A percentile compares a stretch with the other conserved stretches of the same genome.
phyloP scores from a whole-genome alignment of 2,888 invertebrate species.

The Drosophila subquinaria region DNA sequence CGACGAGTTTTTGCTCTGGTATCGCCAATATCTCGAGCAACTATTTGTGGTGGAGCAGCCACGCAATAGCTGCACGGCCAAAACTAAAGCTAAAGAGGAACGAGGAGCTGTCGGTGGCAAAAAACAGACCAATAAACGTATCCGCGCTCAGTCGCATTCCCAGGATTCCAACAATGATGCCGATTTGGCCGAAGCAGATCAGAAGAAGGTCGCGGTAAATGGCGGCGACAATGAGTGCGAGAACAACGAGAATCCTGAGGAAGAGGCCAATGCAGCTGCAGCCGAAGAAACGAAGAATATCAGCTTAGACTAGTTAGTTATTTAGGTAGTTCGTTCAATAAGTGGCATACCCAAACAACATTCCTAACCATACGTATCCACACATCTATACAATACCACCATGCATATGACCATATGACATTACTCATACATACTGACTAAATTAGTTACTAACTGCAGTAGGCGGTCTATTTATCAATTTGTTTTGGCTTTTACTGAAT shows the following conservation, averaged over 20 bases:
- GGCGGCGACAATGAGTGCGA: constrained; percentile 75
- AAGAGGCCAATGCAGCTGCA: constrained; percentile 62
- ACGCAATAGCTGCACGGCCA: constrained; percentile 17
- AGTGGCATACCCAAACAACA: constrained; percentile 38
- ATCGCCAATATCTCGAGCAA: constrained; percentile 82
- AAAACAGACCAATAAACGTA: constrained; percentile 54
- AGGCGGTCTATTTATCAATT: constrained; percentile 29
- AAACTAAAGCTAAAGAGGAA: constrained; percentile 31
- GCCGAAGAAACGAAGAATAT: constrained; percentile 38
- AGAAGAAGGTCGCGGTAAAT: constrained; percentile 87
- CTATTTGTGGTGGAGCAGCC: constrained; percentile 73
- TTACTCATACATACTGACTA: constrained; percentile 21
- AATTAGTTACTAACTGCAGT: constrained; percentile 52
- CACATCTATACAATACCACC: constrained; percentile 31
- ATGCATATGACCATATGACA: constrained; percentile 26
- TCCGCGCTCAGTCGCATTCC: constrained; percentile 61
- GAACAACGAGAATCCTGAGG: constrained; percentile 84
- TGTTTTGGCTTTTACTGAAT: constrained; percentile 39
- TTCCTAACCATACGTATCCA: constrained; percentile 46
- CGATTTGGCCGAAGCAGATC: constrained; percentile 93
- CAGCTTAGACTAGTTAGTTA: constrained; percentile 41
- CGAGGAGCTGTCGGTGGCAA: constrained; percentile 10
- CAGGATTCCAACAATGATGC: constrained; percentile 86
- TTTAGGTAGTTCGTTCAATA: constrained; percentile 13
- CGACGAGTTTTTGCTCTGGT: constrained; percentile 83